These are phyloP conservation scores for Apodemus agrarius DNA, from an alignment of 2,797 vertebrate species.

Conservation along the genomic window DNA sequence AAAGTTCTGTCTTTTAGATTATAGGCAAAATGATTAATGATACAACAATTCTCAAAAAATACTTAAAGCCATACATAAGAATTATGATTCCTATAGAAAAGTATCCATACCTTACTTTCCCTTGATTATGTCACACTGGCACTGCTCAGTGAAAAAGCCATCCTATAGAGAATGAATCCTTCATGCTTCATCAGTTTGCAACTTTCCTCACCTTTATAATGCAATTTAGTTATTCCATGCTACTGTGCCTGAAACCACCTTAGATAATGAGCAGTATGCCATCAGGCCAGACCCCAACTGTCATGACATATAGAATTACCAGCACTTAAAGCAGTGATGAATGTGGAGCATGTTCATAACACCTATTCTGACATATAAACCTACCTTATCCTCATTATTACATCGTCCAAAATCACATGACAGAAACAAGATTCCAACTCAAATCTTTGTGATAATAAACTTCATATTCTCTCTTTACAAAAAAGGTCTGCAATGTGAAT, in stretches of 20 bases:
- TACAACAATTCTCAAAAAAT: not conserved
- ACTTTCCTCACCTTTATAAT: not conserved
- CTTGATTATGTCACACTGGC: not conserved
- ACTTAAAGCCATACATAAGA: not conserved
- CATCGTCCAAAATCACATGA: not conserved
- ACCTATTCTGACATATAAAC: not conserved
- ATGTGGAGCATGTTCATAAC: not conserved
- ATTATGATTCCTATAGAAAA: not conserved
- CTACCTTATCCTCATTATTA: not conserved
- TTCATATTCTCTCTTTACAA: not conserved
- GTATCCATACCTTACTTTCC: not conserved
- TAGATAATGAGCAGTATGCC: not conserved
- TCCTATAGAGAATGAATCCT: not conserved
- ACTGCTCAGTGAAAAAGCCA: not conserved
- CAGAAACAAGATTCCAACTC: not conserved
- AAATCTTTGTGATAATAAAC: slow-evolving; percentile 22
- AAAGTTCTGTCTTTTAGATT: not conserved
- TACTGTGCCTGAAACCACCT: not conserved
- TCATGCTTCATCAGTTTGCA: not conserved
- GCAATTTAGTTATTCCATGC: not conserved
- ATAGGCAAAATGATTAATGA: not conserved
- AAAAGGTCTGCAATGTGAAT: slow-evolving; percentile 29
- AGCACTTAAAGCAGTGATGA: not conserved
- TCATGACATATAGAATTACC: not conserved
- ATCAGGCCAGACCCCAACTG: not conserved